These are phyloP conservation scores for Centroberyx gerrardi DNA, from an alignment of 2,797 vertebrate species.

Conservation along the genomic window DNA sequence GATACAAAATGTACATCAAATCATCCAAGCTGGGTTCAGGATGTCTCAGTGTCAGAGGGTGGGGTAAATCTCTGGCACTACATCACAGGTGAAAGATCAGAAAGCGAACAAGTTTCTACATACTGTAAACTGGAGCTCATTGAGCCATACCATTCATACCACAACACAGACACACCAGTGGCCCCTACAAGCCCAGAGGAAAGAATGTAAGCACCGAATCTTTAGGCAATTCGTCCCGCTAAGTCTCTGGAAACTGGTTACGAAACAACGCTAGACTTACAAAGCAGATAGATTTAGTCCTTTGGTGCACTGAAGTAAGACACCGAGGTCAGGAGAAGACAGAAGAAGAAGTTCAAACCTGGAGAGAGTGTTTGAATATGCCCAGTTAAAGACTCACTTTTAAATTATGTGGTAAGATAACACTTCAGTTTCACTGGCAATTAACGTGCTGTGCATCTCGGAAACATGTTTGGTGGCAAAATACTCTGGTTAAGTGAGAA, in stretches of 20 bases:
- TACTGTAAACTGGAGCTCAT: slow-evolving; percentile 23
- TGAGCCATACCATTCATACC: slow-evolving; percentile 11
- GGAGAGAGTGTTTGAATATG: not conserved
- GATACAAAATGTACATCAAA: not conserved
- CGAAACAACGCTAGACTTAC: slow-evolving; percentile 14
- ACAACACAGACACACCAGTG: not conserved
- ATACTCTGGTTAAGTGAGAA: slow-evolving; percentile 3
- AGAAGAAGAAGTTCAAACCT: not conserved
- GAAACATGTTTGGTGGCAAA: not conserved
- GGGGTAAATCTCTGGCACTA: not conserved
- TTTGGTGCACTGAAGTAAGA: not conserved
- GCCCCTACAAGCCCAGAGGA: not conserved
- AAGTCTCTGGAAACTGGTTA: not conserved
- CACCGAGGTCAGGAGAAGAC: not conserved
- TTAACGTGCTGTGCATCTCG: slow-evolving; percentile 2
- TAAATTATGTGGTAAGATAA: not conserved
- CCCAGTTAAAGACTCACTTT: too few relatives aligned
- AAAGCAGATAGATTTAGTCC: not conserved
- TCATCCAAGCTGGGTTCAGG: not conserved
- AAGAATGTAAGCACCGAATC: not conserved
- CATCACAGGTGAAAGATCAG: not conserved
- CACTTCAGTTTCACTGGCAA: slow-evolving; percentile 15
- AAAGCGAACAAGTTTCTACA: not conserved
- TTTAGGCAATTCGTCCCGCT: not conserved
- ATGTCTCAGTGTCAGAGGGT: not conserved